Conservation (phyloP, 2,888 invertebrate species). For the Phlogophora meticulosa region DNA sequence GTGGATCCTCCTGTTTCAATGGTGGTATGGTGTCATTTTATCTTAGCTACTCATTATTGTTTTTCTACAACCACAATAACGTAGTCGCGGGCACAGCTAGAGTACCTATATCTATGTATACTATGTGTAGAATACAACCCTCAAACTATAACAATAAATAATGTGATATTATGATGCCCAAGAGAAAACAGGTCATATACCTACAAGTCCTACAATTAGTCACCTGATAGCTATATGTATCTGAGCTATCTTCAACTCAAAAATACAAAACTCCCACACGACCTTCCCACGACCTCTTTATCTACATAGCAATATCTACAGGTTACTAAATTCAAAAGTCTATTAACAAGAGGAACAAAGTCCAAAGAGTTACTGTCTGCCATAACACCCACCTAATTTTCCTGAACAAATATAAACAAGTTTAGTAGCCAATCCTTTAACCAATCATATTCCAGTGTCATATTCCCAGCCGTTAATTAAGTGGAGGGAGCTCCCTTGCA, state of each 20-base stretch:
- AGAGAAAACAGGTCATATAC: background rate
- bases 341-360: conserved; percentile 14
- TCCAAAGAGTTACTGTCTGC: conserved; percentile 16
- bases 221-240: conserved; percentile 36
- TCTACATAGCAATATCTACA: too few species aligned
- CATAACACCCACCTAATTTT: conserved; percentile 15
- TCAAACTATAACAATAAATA: background rate
- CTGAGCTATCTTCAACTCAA: too few species aligned
- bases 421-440: conserved; percentile 65
- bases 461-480: conserved; percentile 82
- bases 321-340: conserved; percentile 8
- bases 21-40: too few species aligned
- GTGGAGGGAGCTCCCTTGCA: conserved; percentile 75
- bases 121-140: background rate
- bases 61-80: too few species aligned
- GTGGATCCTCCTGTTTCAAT: too few species aligned
- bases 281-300: background rate
- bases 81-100: too few species aligned
- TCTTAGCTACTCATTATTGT: too few species aligned
- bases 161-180: conserved; percentile 13
- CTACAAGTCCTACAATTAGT: conserved; percentile 1
- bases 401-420: conserved; percentile 52
- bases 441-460: conserved; percentile 73
- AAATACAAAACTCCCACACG: conserved; percentile 1
- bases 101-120: too few species aligned